Base-by-base conservation (phyloP, 1,140 invertebrate genomes). In the Delia radicum region DNA sequence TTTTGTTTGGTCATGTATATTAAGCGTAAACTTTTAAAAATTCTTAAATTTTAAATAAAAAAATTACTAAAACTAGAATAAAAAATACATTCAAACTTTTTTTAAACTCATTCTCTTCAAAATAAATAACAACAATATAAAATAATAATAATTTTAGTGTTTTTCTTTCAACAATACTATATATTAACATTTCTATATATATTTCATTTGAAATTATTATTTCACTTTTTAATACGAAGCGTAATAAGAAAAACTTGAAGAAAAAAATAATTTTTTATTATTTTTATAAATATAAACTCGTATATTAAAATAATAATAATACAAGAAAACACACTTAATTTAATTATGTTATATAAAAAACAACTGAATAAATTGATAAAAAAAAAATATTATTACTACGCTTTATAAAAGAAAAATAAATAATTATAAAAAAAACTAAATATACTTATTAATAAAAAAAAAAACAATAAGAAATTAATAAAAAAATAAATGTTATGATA, bases 241-340 rank as follows among this genome's bases (percentile, higher is more conserved):
- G n/a, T n/a, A n/a, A n/a, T 24, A 67, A 29, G 28, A 31, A 77
- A 21, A 67, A 31, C 15, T 67, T 31, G 7, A 67, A 67, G 77
- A 77, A 67, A 77, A 78, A 78, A 65, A 74, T 73, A 71, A 69
- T 15, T 27, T 28, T 55, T 73, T 61, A 46, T 61, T 73, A 73
- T 27, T 48, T 48, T 48, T 73, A 73, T 31, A 15, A 79, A 76
- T 73, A 73, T 15, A 73, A n/a, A n/a, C n/a, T n/a, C n/a, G n/a
- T n/a, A 72, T 24, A 33, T 42, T 75, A 79, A 63, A 62, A 55
- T 73, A 75, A 77, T 63, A 76, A 62, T 76, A 55, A 48, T 18
- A 71, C 26, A 77, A 37, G 71, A 78, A 77, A 55, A 69, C 62
- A 69, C 31, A 18, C 21, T 69, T 69, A 33, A 69, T 28, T n/a